Evolutionary conservation across 2,797 vertebrate species (phyloP), one percentile per base, ranked within the genome.

Genomic region (Myotis planiceps): DNA sequence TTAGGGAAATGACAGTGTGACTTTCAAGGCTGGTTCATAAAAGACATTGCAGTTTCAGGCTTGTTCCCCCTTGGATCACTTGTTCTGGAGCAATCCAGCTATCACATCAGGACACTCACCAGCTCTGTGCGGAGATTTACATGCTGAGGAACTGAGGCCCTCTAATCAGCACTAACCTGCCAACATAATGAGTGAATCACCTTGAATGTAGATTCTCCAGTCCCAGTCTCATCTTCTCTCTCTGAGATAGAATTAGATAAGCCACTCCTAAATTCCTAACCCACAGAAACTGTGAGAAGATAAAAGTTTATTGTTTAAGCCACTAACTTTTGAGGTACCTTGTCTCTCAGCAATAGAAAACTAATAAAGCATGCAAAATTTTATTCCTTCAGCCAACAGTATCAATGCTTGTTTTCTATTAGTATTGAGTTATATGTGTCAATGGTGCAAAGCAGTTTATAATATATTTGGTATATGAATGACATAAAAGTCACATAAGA

Each of bases 11-110:
- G 53, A 89, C 0, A 42, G 9, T 34, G 13, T 51, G 15, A 81
- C 32, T 90, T 96, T 7, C 23, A 81, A 92, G 29, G 4, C 18
- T 65, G 25, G 68, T 34, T 95, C 45, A 95, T 65, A 71, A 81
- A 55, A 55, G 49, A 29, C 10, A 29, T 19, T 23, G 3, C 12
- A 76, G 23, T 6, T 88, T 76, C 45, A 55, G 14, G 25, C 49
- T 81, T n/a, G 6, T 6, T 86, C 32, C 34, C 3, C 71, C 37
- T 34, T 39, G 9, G 42, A 13, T 86, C 69, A 72, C 25, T n/a
- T 21, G 9, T 27, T 86, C 23, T 66, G 21, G 53, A 89, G 47
- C 3, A 92, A 89, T 10, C 25, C 32, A 85, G 37, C 27, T 49
- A 25, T 29, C 32, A 10, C 10, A 29, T 80, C 37, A 55, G 49